Evolutionary conservation across 2,888 invertebrate species (phyloP).

Genomic region (Mylabris sibirica): DNA sequence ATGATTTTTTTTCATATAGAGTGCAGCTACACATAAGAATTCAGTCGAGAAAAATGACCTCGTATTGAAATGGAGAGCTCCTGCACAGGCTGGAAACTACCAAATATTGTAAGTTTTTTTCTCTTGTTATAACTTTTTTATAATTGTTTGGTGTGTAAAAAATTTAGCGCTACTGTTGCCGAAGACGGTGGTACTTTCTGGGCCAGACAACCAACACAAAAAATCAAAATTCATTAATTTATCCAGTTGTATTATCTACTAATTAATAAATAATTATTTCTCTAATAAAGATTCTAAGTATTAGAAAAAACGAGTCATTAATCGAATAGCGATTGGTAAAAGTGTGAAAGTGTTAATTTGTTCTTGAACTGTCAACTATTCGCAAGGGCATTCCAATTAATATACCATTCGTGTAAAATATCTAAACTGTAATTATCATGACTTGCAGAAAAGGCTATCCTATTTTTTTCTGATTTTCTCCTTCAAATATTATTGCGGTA

Average conservation of each 20-base stretch:
- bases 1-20: slow-evolving; percentile 61
- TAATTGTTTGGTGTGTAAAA: slow-evolving; percentile 41
- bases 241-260: not conserved
- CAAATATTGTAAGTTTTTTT: slow-evolving; percentile 66
- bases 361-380: slow-evolving; percentile 26
- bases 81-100: slow-evolving; percentile 67
- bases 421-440: not conserved
- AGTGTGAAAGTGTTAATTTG: slow-evolving; percentile 6
- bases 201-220: slow-evolving; percentile 71
- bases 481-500: slow-evolving; percentile 41
- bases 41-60: slow-evolving; percentile 67
- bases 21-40: slow-evolving; percentile 74
- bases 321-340: not conserved
- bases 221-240: slow-evolving; percentile 63
- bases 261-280: not conserved
- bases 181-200: slow-evolving; percentile 75
- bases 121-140: slow-evolving; percentile 21
- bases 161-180: slow-evolving; percentile 70
- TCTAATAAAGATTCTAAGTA: not conserved
- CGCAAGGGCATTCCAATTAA: slow-evolving; percentile 22
- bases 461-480: not conserved
- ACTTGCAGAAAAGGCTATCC: not conserved
- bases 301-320: not conserved
- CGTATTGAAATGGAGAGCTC: slow-evolving; percentile 72
- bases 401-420: not conserved